phyloP scores from a whole-genome alignment of 2,113 vertebrate species.

The Megaleporinus macrocephalus region DNA sequence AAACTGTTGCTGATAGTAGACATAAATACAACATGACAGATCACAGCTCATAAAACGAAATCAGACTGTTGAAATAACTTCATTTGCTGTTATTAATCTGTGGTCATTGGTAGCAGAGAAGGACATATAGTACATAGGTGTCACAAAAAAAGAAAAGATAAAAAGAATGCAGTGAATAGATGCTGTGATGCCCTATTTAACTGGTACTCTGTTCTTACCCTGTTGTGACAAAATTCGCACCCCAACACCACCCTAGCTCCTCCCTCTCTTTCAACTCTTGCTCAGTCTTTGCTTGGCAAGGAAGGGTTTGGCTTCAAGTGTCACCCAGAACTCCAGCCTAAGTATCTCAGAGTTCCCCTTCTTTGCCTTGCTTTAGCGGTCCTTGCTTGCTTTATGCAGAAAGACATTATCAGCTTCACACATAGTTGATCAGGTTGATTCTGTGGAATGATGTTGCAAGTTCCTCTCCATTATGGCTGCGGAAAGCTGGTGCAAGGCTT shows the following conservation, averaged over 20 bases:
- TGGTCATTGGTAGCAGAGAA: background rate
- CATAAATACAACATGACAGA: background rate
- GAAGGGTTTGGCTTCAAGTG: no score
- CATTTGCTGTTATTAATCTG: background rate
- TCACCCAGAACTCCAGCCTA: no score
- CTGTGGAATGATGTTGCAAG: background rate
- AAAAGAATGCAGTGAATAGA: background rate
- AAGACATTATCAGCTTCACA: background rate
- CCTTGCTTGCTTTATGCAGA: background rate
- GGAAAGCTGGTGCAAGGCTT: background rate
- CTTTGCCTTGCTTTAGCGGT: no score
- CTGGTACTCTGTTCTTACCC: no score
- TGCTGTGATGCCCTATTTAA: no score
- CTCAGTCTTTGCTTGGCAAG: no score
- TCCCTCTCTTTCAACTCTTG: no score
- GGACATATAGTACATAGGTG: background rate
- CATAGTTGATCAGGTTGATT: background rate
- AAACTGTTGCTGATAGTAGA: background rate
- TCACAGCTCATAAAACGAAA: background rate
- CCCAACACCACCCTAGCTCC: no score
- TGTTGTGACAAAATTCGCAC: no score
- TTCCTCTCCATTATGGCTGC: background rate
- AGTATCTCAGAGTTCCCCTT: no score
- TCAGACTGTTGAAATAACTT: background rate
- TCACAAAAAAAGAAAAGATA: background rate